Evolutionary conservation across 2,888 invertebrate genomes (phyloP), one percentile per base, ranked within the genome.

Genomic region (Oscheius sp.): DNA sequence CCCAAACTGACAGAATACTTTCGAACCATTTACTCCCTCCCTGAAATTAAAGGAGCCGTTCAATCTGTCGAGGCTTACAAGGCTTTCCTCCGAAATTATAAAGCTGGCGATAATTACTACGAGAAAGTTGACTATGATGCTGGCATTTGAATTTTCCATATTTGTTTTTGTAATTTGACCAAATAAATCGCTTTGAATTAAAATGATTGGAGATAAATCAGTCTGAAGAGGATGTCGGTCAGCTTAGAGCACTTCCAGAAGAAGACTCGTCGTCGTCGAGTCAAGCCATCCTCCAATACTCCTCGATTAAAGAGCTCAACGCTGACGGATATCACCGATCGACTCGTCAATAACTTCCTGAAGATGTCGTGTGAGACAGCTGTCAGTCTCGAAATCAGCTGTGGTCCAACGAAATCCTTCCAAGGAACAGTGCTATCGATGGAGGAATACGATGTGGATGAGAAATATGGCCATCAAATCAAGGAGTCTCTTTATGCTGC

Each of bases 1-100:
- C 77, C 79, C 10, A 76, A 78, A 52, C 63, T 79, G 52, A 71
- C 74, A 3, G 25, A 39, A 6, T 79, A 77, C 74, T 78, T 76
- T 67, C 61, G 69, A 3, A 42, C 31, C 1, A 63, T 74, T 63
- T 23, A 68, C 17, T 39, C 65, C n/a, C 45, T 72, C 17, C 76
- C 75, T n/a, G 79, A 72, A 57, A 45, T 66, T 25, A 39, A 55
- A 45, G 34, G 25, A 29, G 27, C 39, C 15, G 15, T 33, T 15
- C 55, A 55, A 12, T 12, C 37, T 4, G 15, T 55, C 1, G 55
- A 55, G 17, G 25, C 39, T 17, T 20, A 17, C 17, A 29, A 25
- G 17, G 37, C 46, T 6, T 66, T 66, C 66, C 25, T 66, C 29
- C n/a, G 17, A 12, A 45, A 17, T 23, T 66, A 45, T 46, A 17